Evolutionary conservation across 2,113 vertebrate species (phyloP).

Genomic region (Ia io): DNA sequence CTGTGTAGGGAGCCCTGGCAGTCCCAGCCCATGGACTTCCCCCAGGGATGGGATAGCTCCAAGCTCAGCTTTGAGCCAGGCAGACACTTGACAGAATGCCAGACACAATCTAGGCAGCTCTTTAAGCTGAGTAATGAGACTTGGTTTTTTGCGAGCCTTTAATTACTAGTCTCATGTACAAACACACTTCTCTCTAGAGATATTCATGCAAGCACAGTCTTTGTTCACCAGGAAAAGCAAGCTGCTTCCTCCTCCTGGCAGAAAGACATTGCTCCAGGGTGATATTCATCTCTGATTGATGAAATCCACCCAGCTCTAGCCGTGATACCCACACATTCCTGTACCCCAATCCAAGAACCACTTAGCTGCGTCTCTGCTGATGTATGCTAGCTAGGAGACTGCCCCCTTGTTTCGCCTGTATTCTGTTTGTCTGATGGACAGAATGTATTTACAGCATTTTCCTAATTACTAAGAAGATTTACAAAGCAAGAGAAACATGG

Average conservation of each 20-base stretch:
- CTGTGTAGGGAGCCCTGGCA: neutral
- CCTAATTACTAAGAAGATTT: neutral
- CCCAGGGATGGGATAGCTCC: neutral
- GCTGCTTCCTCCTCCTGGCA: constrained; percentile 10
- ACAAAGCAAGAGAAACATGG: neutral
- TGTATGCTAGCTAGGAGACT: neutral
- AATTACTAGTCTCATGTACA: constrained; percentile 69
- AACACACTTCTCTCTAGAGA: constrained; percentile 67
- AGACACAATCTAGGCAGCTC: constrained; percentile 55
- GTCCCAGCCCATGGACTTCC: neutral
- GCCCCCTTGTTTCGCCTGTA: neutral
- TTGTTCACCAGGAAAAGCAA: constrained; percentile 41
- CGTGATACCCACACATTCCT: neutral
- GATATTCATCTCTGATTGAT: neutral
- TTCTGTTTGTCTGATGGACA: neutral
- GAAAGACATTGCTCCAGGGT: neutral
- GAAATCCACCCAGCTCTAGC: neutral
- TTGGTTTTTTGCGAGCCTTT: constrained; percentile 60
- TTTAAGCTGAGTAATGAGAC: constrained; percentile 65
- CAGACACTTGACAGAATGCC: constrained; percentile 47
- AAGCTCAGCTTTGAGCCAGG: constrained; percentile 6
- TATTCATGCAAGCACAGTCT: constrained; percentile 8
- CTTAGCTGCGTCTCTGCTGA: neutral
- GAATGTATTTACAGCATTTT: neutral
- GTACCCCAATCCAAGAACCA: neutral